Conservation (phyloP, 1,140 invertebrate species). For the Drosophila sp. region DNA sequence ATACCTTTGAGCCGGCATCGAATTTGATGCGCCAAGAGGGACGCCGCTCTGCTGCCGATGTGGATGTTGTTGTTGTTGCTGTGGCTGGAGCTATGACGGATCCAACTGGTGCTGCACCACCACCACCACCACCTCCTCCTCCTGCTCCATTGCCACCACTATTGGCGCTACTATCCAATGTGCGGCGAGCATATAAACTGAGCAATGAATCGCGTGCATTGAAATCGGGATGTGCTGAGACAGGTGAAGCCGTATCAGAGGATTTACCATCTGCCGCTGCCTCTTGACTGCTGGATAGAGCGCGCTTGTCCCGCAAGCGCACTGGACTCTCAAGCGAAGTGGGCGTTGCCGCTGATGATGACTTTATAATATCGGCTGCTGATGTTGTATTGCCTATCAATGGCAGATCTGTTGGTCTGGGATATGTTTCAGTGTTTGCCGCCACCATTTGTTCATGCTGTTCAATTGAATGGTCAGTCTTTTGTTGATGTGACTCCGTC, state of each 20-base stretch:
- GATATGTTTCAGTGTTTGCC: constrained; percentile 13
- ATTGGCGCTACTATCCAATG: constrained; percentile 29
- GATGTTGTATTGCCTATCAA: constrained; percentile 27
- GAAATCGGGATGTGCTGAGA: constrained; percentile 54
- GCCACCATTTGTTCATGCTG: constrained; percentile 16
- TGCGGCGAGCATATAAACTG: constrained; percentile 66
- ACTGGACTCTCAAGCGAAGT: constrained; percentile 71
- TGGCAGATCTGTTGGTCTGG: constrained; percentile 59
- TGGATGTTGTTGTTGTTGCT: constrained; percentile 26
- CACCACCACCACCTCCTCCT: constrained; percentile 29
- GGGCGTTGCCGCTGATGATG: constrained; percentile 45
- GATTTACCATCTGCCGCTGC: constrained; percentile 45
- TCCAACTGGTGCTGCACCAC: constrained; percentile 11
- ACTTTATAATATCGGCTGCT: neutral
- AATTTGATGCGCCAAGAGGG: constrained; percentile 95
- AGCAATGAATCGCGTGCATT: constrained; percentile 70
- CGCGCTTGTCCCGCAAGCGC: constrained; percentile 78
- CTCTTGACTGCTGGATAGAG: constrained; percentile 52
- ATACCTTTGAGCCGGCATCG: constrained; percentile 94
- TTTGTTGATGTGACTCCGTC: constrained; percentile 38
- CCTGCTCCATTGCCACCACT: constrained; percentile 35
- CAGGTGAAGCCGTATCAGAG: constrained; percentile 62
- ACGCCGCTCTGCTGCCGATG: constrained; percentile 87
- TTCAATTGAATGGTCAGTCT: constrained; percentile 53
- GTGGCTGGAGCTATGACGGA: constrained; percentile 12